Evolutionary conservation across 2,113 vertebrate genomes (phyloP).

Genomic region (Gorsachius goisagi): DNA sequence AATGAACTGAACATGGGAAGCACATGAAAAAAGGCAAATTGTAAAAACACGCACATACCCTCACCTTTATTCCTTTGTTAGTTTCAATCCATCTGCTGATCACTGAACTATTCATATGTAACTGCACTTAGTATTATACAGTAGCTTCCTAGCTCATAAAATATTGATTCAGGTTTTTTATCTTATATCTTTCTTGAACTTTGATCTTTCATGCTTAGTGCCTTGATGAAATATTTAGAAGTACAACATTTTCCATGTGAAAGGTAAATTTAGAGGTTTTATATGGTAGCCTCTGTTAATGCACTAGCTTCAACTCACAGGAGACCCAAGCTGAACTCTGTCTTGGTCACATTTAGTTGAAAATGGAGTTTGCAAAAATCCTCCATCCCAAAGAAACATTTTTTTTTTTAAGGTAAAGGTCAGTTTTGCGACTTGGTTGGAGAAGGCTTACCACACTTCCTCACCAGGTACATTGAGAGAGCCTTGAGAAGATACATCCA

Average conservation of each 20-base stretch:
- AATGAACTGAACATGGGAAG: background rate
- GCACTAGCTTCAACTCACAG: background rate
- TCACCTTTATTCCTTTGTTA: background rate
- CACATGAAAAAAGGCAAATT: background rate
- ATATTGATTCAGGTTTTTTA: slow-evolving; percentile 8
- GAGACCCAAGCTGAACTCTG: background rate
- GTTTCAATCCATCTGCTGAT: background rate
- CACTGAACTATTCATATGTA: background rate
- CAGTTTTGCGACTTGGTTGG: background rate
- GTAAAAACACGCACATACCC: background rate
- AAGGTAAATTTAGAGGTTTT: slow-evolving; percentile 42
- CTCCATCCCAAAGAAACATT: background rate
- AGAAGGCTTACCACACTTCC: background rate
- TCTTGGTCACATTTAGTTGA: background rate
- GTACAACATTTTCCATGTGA: background rate
- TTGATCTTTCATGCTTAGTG: slow-evolving; percentile 26
- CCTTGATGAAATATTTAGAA: slow-evolving; percentile 51
- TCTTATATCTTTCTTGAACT: background rate
- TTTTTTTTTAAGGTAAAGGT: background rate
- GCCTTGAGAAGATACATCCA: background rate
- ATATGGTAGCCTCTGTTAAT: background rate
- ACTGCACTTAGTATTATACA: background rate
- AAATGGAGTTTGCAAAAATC: background rate
- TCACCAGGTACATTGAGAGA: background rate
- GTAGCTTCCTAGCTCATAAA: background rate